Evolutionary conservation across 2,888 invertebrate genomes (phyloP), one percentile per base, ranked within the genome.

Genomic region (Neoascia interrupta): DNA sequence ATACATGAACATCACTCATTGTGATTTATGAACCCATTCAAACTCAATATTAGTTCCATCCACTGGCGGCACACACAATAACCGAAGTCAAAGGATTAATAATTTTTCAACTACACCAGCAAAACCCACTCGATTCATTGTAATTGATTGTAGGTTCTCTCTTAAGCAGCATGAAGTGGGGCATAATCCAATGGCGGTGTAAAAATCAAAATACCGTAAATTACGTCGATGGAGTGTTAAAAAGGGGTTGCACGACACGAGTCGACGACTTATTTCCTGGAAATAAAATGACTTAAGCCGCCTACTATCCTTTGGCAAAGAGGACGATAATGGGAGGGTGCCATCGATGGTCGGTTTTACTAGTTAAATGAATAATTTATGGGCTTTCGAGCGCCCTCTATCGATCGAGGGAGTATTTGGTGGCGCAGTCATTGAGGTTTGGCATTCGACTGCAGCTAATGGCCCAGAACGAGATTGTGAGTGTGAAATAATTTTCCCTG

Each of bases 311-410:
- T 56, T 26, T 13, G 10, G 18, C 8, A 21, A 15, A 5, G 5
- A 3, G 1, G 8, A 3, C 3, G 3, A 6, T 31, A 8, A 31
- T 31, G 31, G 18, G 28, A 10, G 11, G n/a, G 6, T 6, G 2
- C 16, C 18, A 28, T 28, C 21, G 37, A 28, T 21, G 6, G 39
- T 58, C 16, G 18, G 16, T 21, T 47, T 47, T 23, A 36, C 37
- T 36, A 37, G 56, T 54, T 58, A 70, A 76, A 70, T 70, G 56
- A 76, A 70, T 76, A 58, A 70, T 76, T 70, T 64, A 76, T 70
- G 56, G 51, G 31, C 18, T 43, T 63, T 58, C 26, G 31, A 64
- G 45, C 31, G 15, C 51, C 28, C 36, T 37, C 5, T 31, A 70
- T 69, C 37, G 58, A 69, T 68, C 60, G 39, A 31, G 23, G 23